Conservation (phyloP, 2,797 vertebrate species). For the Pantherophis alleghaniensis region DNA sequence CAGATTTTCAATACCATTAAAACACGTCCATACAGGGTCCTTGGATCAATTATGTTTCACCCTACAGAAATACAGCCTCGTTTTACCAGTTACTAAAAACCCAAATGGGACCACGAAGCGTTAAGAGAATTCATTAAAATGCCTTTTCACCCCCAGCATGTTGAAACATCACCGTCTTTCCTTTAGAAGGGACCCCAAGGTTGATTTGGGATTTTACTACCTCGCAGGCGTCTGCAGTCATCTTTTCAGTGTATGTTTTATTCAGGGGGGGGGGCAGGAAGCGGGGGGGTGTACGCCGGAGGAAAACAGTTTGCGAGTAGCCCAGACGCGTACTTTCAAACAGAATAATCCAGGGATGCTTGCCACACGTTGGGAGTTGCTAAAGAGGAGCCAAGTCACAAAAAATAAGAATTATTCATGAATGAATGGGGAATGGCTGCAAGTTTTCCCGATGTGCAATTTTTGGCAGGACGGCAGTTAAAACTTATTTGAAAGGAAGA, state of each 20-base stretch:
- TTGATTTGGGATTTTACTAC: neutral
- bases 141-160: neutral
- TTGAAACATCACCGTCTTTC: neutral
- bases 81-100: neutral
- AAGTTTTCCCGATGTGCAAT: conserved; percentile 14
- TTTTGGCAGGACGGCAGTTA: neutral
- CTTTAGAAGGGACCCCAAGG: neutral
- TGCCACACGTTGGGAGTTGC: conserved; percentile 54
- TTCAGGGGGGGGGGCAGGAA: neutral
- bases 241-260: neutral
- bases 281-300: neutral
- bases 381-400: conserved; percentile 44
- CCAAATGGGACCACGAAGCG: neutral
- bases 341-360: conserved; percentile 59
- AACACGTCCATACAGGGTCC: neutral
- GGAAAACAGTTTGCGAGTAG: conserved; percentile 36
- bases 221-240: neutral
- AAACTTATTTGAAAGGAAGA: neutral
- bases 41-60: neutral
- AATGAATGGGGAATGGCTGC: neutral
- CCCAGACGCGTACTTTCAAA: conserved; percentile 26
- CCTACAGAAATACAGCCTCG: neutral
- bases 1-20: neutral
- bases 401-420: conserved; percentile 51
- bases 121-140: neutral